Conservation (phyloP, 92 coral and sea anemone genomes). For the Palythoa caribaeorum region DNA sequence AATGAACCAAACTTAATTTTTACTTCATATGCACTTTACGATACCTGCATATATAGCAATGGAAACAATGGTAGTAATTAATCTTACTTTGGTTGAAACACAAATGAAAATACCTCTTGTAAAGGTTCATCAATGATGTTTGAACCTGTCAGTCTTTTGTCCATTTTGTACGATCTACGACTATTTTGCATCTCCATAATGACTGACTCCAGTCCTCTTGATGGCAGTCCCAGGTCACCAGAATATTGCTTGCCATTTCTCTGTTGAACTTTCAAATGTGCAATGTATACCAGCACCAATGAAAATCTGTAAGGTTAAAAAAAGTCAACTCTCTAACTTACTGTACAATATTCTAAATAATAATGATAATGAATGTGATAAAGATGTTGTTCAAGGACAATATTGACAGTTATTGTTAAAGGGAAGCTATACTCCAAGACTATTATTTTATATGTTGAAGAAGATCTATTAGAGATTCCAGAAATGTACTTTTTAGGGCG, state of each 20-base stretch:
- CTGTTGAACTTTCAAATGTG: slow-evolving; percentile 72
- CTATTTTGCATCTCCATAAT: slow-evolving; percentile 80
- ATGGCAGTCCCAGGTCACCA: slow-evolving; percentile 72
- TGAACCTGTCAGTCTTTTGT: slow-evolving; percentile 94
- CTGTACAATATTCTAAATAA: not conserved
- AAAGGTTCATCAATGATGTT: slow-evolving; percentile 98
- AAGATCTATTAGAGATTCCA: too few species aligned
- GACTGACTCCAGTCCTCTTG: slow-evolving; percentile 82
- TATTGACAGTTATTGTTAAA: too few species aligned
- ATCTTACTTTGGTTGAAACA: not conserved
- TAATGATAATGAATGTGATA: not conserved
- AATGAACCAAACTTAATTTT: too few species aligned
- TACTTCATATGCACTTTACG: too few species aligned
- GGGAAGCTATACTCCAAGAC: too few species aligned
- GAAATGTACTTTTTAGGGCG: too few species aligned
- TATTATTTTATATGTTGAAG: too few species aligned
- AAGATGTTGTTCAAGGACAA: not conserved
- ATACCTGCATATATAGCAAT: too few species aligned
- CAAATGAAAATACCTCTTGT: slow-evolving; percentile 78
- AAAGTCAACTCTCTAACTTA: not conserved
- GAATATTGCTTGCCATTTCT: slow-evolving; percentile 52
- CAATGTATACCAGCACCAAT: slow-evolving; percentile 87
- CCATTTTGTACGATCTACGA: slow-evolving; percentile 92
- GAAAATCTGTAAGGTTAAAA: slow-evolving; percentile 63
- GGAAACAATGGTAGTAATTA: not conserved